Evolutionary conservation across 1,140 invertebrate genomes (phyloP).

Genomic region (Dryas iulia): DNA sequence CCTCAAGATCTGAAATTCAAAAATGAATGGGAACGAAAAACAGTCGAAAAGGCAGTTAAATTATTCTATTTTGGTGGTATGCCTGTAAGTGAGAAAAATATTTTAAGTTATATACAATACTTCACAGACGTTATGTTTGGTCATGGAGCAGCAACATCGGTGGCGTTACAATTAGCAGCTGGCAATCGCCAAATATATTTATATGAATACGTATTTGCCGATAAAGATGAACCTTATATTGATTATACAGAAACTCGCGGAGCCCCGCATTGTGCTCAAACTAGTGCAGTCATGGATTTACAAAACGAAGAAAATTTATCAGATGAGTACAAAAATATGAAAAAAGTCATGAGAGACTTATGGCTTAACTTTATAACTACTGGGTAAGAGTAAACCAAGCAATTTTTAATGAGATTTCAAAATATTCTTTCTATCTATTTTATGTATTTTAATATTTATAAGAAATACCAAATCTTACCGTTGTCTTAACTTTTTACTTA

Average conservation of each 20-base stretch:
- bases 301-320: conserved; percentile 12
- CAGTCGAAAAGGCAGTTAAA: conserved; percentile 27
- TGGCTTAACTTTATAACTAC: conserved; percentile 37
- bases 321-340: conserved; percentile 26
- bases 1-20: conserved; percentile 35
- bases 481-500: no score
- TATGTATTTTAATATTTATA: not conserved
- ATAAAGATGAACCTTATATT: conserved; percentile 14
- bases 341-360: conserved; percentile 25
- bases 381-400: no score
- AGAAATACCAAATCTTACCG: no score
- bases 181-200: conserved; percentile 36
- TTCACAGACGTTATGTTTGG: conserved; percentile 34
- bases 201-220: conserved; percentile 26
- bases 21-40: conserved; percentile 18
- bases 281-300: conserved; percentile 19
- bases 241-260: conserved; percentile 20
- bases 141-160: conserved; percentile 20
- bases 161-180: conserved; percentile 28
- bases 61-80: conserved; percentile 38
- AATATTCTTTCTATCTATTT: no score
- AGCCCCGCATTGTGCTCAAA: conserved; percentile 26
- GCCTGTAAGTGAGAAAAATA: conserved; percentile 22
- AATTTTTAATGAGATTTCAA: no score
- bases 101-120: conserved; percentile 27